These are phyloP conservation scores for Brenthis daphne DNA, from an alignment of 2,888 invertebrate species.

Conservation along the genomic window DNA sequence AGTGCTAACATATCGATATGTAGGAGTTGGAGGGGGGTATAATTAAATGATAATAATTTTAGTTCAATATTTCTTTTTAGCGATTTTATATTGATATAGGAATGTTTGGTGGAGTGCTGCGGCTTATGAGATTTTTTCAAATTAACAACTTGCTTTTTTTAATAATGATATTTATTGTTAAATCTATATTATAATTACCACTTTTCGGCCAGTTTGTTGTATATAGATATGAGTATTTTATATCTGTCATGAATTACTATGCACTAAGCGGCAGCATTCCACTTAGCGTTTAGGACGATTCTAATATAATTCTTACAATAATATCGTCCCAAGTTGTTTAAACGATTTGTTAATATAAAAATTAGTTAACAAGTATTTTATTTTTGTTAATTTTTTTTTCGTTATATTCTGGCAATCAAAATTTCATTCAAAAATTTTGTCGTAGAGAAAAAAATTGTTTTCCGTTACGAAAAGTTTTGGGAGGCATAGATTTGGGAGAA, in stretches of 20 bases:
- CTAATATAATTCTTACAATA: constrained; percentile 82
- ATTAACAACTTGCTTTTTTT: constrained; percentile 5
- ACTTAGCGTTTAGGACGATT: constrained; percentile 72
- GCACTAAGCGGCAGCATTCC: constrained; percentile 60
- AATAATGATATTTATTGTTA: constrained; percentile 14
- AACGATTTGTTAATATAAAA: constrained; percentile 75
- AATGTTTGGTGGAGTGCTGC: constrained; percentile 69
- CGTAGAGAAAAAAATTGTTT: constrained; percentile 42
- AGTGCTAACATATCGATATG: constrained; percentile 75
- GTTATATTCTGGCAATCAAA: constrained; percentile 61
- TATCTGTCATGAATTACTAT: constrained; percentile 1
- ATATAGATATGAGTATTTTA: constrained; percentile 7
- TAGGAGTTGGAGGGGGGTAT: constrained; percentile 55
- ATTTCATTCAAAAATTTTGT: constrained; percentile 45
- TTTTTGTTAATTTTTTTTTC: constrained; percentile 69
- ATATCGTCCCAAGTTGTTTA: constrained; percentile 79
- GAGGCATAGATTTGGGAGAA: constrained; percentile 13
- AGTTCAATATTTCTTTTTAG: constrained; percentile 77
- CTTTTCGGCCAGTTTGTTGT: constrained; percentile 36
- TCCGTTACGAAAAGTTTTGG: constrained; percentile 40
- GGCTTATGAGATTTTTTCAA: constrained; percentile 43
- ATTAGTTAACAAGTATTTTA: constrained; percentile 70
- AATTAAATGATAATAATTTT: constrained; percentile 70
- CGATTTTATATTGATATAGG: constrained; percentile 71
- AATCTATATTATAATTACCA: constrained; percentile 34